A percentile compares a stretch with the other conserved stretches of the same genome.
Conservation (phyloP, 1,140 invertebrate genomes). For the Olivierus martensii region DNA sequence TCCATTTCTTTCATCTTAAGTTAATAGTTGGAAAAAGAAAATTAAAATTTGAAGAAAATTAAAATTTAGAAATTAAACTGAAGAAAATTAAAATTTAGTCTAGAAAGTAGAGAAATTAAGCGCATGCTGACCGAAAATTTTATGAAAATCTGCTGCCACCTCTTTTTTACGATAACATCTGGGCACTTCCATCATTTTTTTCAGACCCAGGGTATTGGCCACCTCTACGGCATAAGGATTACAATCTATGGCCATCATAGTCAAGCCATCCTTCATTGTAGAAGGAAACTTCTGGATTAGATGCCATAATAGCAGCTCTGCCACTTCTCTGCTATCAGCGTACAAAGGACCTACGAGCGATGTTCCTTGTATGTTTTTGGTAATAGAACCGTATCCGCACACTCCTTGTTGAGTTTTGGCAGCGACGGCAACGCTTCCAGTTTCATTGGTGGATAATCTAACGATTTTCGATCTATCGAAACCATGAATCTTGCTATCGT, state of each 20-base stretch:
- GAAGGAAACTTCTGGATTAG: conserved; percentile 12
- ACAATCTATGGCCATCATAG: conserved; percentile 17
- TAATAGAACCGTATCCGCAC: conserved; percentile 19
- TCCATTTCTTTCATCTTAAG: too few species aligned
- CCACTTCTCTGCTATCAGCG: conserved; percentile 18
- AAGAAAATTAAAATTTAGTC: neutral
- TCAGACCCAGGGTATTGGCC: conserved; percentile 16
- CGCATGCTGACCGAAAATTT: conserved; percentile 19
- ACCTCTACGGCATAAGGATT: conserved; percentile 16
- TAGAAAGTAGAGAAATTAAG: conserved; percentile 24
- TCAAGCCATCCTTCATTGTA: conserved; percentile 11
- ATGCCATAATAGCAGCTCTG: conserved; percentile 16
- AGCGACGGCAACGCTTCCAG: conserved; percentile 11
- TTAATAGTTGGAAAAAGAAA: too few species aligned
- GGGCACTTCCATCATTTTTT: conserved; percentile 14
- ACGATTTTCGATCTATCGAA: conserved; percentile 13
- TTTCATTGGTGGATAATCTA: conserved; percentile 9
- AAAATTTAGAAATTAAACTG: neutral
- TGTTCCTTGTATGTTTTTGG: conserved; percentile 12
- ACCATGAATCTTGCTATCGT: conserved; percentile 8
- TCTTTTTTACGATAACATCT: conserved; percentile 17
- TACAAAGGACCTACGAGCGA: conserved; percentile 21
- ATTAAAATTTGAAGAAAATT: too few species aligned
- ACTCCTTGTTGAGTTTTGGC: conserved; percentile 13
- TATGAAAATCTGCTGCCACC: conserved; percentile 13